Evolutionary conservation across 2,888 invertebrate genomes (phyloP).

Genomic region (Stictocephala bisonia): DNA sequence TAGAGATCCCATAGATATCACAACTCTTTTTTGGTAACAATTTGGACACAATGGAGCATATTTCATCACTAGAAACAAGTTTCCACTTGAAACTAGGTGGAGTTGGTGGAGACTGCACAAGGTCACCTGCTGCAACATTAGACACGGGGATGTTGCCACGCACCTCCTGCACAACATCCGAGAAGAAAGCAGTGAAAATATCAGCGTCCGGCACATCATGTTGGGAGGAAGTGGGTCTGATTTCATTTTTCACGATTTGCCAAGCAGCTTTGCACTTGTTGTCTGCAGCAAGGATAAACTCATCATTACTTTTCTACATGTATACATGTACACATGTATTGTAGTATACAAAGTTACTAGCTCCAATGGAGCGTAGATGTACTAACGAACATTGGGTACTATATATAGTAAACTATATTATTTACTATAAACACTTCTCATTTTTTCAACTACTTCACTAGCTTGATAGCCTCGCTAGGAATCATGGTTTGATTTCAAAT

Average conservation of each 20-base stretch:
- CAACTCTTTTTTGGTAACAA: not conserved
- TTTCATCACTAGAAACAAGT: not conserved
- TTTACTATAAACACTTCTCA: too few species aligned
- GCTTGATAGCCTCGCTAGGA: too few species aligned
- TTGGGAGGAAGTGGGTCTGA: not conserved
- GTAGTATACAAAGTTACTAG: too few species aligned
- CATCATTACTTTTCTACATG: too few species aligned
- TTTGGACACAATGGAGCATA: not conserved
- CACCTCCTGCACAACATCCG: not conserved
- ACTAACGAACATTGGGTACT: too few species aligned
- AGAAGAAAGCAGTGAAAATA: not conserved
- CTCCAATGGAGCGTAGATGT: too few species aligned
- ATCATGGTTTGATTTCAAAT: too few species aligned
- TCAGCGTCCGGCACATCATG: not conserved
- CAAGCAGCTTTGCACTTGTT: not conserved
- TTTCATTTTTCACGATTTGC: not conserved
- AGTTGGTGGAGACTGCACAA: not conserved
- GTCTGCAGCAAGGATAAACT: not conserved
- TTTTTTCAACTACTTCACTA: too few species aligned
- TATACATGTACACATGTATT: too few species aligned
- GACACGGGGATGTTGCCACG: too few species aligned
- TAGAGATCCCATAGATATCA: constrained; percentile 24
- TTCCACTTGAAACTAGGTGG: not conserved
- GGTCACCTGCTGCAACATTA: too few species aligned
- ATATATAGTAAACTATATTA: too few species aligned